phyloP scores from a whole-genome alignment of 2,888 invertebrate genomes.

The Physocephala rufipes region DNA sequence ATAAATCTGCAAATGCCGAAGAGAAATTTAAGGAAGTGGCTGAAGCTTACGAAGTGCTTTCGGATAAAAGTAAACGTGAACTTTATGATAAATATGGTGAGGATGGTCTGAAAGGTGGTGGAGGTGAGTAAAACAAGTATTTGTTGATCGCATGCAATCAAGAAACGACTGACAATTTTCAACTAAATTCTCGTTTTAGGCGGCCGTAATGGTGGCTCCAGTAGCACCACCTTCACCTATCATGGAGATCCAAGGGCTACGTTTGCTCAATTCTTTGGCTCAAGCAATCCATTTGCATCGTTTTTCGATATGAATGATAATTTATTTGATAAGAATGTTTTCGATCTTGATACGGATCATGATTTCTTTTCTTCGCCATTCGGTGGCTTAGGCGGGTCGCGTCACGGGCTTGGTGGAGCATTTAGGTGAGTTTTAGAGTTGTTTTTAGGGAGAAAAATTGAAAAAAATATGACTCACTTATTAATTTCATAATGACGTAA shows the following conservation, averaged over 20 bases:
- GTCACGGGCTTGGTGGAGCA: slow-evolving; percentile 78
- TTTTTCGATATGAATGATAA: slow-evolving; percentile 83
- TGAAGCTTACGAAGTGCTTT: slow-evolving; percentile 97
- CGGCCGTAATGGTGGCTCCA: slow-evolving; percentile 71
- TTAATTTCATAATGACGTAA: slow-evolving; percentile 45
- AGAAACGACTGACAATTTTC: no score
- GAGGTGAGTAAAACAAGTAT: slow-evolving; percentile 46
- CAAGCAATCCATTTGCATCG: slow-evolving; percentile 90
- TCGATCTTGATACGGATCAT: slow-evolving; percentile 79
- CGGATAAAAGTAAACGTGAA: slow-evolving; percentile 94
- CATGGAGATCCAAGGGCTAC: slow-evolving; percentile 97
- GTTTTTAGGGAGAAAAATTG: slow-evolving; percentile 30
- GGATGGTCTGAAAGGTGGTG: slow-evolving; percentile 87
- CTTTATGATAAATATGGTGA: slow-evolving; percentile 94
- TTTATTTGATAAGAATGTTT: slow-evolving; percentile 72
- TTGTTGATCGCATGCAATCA: neutral
- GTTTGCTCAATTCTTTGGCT: slow-evolving; percentile 97
- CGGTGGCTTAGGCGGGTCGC: slow-evolving; percentile 73
- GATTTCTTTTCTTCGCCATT: slow-evolving; percentile 83
- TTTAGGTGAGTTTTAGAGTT: slow-evolving; percentile 59
- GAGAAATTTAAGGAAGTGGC: slow-evolving; percentile 97
- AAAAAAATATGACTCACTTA: no score
- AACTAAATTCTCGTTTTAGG: slow-evolving; percentile 65
- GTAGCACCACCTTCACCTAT: slow-evolving; percentile 78
- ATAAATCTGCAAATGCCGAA: slow-evolving; percentile 93